Base-by-base conservation (phyloP, 2,888 invertebrate genomes). In the Acronicta psi region DNA sequence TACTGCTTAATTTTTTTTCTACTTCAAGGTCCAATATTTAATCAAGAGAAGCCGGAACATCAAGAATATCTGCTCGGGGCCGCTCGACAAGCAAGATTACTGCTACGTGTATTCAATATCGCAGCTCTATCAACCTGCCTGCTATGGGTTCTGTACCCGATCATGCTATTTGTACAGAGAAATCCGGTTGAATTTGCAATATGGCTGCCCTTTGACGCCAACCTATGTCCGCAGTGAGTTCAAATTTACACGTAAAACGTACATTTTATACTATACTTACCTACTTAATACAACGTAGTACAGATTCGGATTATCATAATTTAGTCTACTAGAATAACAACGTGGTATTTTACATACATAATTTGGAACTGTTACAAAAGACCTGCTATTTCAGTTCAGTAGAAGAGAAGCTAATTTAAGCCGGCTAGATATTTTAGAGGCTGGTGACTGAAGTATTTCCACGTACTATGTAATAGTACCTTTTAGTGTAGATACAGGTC, bases 181-280 rank as follows among this genome's bases (percentile, higher is more conserved):
- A 83, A 82, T 57, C 50, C 62, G 14, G 73, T 85, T 41, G 86
- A 87, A 60, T 86, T 90, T 65, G 70, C 84, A 58, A 84, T 89
- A 68, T 90, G 89, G 89, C 60, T 90, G 56, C 90, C 90, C 20
- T 88, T 87, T 70, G 82, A 88, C 64, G 68, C 73, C 13, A 80
- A 82, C 71, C 56, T 58, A 40, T 75, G 80, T 61, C 81, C 82
- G 16, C 71, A 81, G 89, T 90, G 78, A 85, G 85, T 85, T 52
- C 55, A 54, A 64, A 57, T 63, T 71, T 47, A 17, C 34, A 54
- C 54, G 16, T 59, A 58, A 63, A 71, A 45, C 47, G 42, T 61
- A 54, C 18, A 63, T 38, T 50, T 58, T 59, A 57, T 56, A 40
- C 31, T 29, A 40, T 44, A 64, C 41, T 40, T 61, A 64, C 41